Evolutionary conservation across 2,888 invertebrate genomes (phyloP), one percentile per base, ranked within the genome.

Genomic region (Pseudeuparius sepicola): DNA sequence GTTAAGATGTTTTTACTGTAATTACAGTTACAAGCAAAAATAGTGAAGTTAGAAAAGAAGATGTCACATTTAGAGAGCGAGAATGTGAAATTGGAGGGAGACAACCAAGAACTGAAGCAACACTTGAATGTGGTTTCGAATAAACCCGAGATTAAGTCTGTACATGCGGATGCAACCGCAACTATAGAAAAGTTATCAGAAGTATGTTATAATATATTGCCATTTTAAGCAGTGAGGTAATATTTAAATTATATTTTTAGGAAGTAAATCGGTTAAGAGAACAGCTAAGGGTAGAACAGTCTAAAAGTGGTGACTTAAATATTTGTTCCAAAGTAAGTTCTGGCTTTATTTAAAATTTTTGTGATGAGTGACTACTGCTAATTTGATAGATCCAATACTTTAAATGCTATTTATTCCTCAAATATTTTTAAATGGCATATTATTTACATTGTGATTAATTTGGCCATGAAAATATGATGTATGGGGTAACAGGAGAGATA

Each of bases 211-310:
- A 30, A 23, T 17, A 29, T 40, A 26, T 41, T 42, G 24, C 32
- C 18, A 4, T 33, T 40, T 13, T 38, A 30, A 42, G 20, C n/a
- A 13, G 15, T 33, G n/a, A 20, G n/a, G n/a, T 20, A n/a, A 7
- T 20, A 20, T 20, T n/a, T 7, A 7, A 7, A 14, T 11, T 29
- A 14, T 14, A 18, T 5, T 48, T 50, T 28, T 39, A 55, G 49
- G 52, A 53, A 42, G 46, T 54, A 29, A 45, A 48, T 41, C 39
- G 44, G 34, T 45, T 52, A 32, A 47, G 40, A 33, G 52, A 54
- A 42, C 48, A 52, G 36, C 43, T 55, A 20, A 39, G 40, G 18
- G 37, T 48, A 37, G 52, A 53, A 46, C 48, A 50, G 38, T 47
- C 42, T 35, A 52, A 47, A 45, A 52, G 47, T 40, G 42, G 40